phyloP scores from a whole-genome alignment of 2,888 invertebrate species.

The Therioaphis trifolii region DNA sequence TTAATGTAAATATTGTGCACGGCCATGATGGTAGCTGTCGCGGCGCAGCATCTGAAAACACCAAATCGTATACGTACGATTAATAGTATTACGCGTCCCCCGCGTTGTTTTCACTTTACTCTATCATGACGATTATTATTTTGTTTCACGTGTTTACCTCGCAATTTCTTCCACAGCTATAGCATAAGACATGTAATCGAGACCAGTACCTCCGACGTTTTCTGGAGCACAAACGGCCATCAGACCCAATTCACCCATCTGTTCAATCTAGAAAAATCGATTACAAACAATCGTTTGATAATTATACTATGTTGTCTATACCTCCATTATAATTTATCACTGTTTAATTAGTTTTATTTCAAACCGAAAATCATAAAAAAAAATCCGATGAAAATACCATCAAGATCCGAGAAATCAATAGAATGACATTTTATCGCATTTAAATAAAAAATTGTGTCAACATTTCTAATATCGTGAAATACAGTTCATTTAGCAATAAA shows the following conservation, averaged over 20 bases:
- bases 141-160: conserved; percentile 68
- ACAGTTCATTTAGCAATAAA: no score
- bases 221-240: conserved; percentile 87
- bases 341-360: no score
- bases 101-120: not conserved
- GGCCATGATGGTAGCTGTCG: conserved; percentile 93
- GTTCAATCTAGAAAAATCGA: conserved; percentile 75
- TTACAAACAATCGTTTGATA: conserved; percentile 9
- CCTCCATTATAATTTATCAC: no score
- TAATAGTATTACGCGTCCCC: not conserved
- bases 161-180: conserved; percentile 96
- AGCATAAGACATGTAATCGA: conserved; percentile 92
- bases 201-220: conserved; percentile 85
- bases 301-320: no score
- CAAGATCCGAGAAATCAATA: no score
- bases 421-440: no score
- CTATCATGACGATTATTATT: no score
- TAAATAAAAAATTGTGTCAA: no score
- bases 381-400: no score
- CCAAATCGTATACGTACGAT: conserved; percentile 11
- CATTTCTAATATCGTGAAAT: no score
- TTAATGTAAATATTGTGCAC: conserved; percentile 92
- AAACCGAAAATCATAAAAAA: no score
- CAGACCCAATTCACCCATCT: conserved; percentile 93
- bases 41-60: conserved; percentile 78